A percentile compares a stretch with the other conserved stretches of the same genome.
Evolutionary conservation across 1,140 invertebrate genomes (phyloP).

Genomic region (Liolophura sinensis): DNA sequence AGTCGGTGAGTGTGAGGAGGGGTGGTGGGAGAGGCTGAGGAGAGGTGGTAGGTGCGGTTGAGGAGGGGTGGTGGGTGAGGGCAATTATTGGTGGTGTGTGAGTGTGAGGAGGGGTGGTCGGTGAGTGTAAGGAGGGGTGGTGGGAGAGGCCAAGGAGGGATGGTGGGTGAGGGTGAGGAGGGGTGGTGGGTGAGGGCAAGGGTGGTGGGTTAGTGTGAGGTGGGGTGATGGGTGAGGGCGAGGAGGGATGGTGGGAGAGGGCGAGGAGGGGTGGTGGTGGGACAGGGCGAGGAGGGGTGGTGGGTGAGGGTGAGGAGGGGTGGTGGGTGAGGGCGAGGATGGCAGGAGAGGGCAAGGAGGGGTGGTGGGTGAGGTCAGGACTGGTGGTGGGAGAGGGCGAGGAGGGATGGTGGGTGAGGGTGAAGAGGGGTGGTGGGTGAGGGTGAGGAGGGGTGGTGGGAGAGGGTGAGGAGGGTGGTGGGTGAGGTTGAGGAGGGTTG

Average conservation of each 20-base stretch:
- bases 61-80: background rate
- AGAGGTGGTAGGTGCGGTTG: background rate
- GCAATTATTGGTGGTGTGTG: background rate
- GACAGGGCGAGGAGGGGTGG: too few relatives aligned
- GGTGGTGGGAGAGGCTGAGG: background rate
- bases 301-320: too few relatives aligned
- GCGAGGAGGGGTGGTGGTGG: background rate
- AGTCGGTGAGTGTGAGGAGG: background rate
- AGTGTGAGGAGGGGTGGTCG: background rate
- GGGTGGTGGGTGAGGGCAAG: too few relatives aligned
- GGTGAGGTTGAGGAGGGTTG: too few relatives aligned
- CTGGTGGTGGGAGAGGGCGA: too few relatives aligned
- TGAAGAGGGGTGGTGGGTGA: too few relatives aligned
- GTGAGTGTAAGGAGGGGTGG: background rate
- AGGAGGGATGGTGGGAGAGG: background rate
- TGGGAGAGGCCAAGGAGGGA: too few relatives aligned
- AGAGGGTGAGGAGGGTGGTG: too few relatives aligned
- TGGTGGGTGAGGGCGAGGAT: background rate
- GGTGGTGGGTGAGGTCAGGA: too few relatives aligned
- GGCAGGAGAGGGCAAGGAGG: too few relatives aligned
- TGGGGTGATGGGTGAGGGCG: background rate
- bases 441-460: too few relatives aligned
- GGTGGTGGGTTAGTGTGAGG: background rate
- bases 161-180: too few relatives aligned
- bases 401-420: background rate